Percentiles rank a stretch among this genome's conserved stretches.
These are phyloP conservation scores for Disparrhopalites patrizii DNA, from an alignment of 2,888 invertebrate species.

Conservation along the genomic window DNA sequence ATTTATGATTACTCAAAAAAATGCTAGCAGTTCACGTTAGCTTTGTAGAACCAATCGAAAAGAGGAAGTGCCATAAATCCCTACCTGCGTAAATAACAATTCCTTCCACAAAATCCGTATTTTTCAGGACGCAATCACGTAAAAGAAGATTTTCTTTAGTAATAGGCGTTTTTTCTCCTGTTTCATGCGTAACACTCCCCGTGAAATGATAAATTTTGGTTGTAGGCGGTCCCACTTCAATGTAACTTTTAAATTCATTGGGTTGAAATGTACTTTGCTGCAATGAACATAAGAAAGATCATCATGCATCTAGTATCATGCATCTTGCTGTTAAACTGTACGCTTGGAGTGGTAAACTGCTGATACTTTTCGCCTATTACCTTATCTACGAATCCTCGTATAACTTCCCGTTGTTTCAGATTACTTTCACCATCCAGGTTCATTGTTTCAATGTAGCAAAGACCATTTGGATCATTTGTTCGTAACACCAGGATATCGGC, in stretches of 20 bases:
- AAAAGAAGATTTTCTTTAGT: conserved; percentile 86
- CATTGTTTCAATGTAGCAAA: conserved; percentile 92
- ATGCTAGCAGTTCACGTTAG: no score
- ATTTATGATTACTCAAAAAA: no score
- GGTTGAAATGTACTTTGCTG: conserved; percentile 72
- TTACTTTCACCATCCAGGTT: conserved; percentile 96
- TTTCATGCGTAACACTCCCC: conserved; percentile 78
- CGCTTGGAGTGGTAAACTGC: no score
- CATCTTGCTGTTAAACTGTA: no score
- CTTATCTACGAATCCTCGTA: conserved; percentile 69
- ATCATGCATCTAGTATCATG: no score
- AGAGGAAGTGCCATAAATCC: no score
- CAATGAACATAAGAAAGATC: no score
- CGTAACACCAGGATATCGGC: conserved; percentile 88
- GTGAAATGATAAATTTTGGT: conserved; percentile 93
- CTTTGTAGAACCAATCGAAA: no score
- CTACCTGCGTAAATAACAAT: conserved; percentile 89
- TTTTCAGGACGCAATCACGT: conserved; percentile 89
- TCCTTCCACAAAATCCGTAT: conserved; percentile 94
- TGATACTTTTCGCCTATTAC: no score
- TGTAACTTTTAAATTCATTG: conserved; percentile 71
- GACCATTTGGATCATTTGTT: conserved; percentile 80
- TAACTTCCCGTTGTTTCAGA: conserved; percentile 84
- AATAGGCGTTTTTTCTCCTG: conserved; percentile 73
- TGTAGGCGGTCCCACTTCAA: conserved; percentile 92